Evolutionary conservation across 2,113 vertebrate species (phyloP).

Genomic region (Alethe castanea): DNA sequence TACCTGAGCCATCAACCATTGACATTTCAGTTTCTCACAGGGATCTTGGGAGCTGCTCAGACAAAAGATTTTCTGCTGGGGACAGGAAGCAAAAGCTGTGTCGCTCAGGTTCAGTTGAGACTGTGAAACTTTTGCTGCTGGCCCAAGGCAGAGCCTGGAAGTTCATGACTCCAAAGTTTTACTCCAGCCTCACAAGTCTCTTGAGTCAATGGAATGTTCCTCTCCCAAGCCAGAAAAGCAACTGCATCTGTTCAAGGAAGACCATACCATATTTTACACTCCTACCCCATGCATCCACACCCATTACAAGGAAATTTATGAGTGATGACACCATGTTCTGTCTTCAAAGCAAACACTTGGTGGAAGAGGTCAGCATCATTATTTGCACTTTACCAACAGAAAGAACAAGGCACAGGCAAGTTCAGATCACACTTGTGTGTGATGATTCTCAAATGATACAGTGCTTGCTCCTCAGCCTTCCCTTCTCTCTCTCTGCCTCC

Average conservation of each 20-base stretch:
- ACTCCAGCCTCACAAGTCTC: neutral
- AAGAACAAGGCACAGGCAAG: neutral
- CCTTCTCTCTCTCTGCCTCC: neutral
- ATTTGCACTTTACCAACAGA: neutral
- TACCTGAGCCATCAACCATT: neutral
- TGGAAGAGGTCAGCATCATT: neutral
- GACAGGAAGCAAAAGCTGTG: neutral
- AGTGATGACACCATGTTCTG: neutral
- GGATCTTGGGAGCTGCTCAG: neutral
- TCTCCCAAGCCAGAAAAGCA: neutral
- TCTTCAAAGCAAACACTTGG: neutral
- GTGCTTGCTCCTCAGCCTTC: neutral
- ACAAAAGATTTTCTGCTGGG: neutral
- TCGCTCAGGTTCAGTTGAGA: neutral
- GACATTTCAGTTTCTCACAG: neutral
- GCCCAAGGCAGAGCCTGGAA: neutral
- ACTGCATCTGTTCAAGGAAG: neutral
- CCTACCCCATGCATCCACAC: too few species aligned
- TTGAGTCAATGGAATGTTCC: neutral
- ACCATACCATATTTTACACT: neutral
- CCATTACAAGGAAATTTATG: neutral
- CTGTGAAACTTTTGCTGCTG: neutral
- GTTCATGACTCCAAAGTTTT: neutral
- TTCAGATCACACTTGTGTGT: accelerated
- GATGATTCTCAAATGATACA: neutral